Percentiles rank a stretch among this genome's conserved stretches.
phyloP scores from a whole-genome alignment of 2,888 invertebrate species.

The Carcina quercana region DNA sequence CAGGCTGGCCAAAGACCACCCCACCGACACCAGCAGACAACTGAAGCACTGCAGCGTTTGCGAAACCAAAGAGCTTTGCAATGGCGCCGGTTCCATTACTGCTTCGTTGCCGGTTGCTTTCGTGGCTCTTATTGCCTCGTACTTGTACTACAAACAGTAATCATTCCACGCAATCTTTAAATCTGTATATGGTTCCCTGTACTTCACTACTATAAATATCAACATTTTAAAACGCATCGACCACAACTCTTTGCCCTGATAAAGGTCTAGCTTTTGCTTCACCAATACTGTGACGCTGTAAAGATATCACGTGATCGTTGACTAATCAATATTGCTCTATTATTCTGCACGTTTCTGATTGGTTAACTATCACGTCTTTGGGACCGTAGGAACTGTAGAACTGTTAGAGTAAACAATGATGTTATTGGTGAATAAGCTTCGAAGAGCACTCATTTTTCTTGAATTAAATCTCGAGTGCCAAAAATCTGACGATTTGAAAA shows the following conservation, averaged over 20 bases:
- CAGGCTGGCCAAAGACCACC: conserved; percentile 19
- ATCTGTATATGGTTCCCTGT: no score
- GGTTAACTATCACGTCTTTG: no score
- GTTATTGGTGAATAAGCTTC: conserved; percentile 5
- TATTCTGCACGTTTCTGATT: conserved; percentile 1
- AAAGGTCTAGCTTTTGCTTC: no score
- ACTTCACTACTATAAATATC: no score
- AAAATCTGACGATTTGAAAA: conserved; percentile 2
- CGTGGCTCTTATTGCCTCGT: conserved; percentile 42
- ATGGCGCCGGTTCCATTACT: conserved; percentile 49
- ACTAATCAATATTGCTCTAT: neutral
- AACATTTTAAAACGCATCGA: no score
- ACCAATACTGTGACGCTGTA: no score
- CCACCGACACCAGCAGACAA: conserved; percentile 24
- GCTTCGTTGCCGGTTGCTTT: conserved; percentile 49
- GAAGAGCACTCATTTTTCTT: conserved; percentile 1
- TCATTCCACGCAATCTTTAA: neutral
- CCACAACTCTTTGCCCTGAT: no score
- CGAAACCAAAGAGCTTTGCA: conserved; percentile 65
- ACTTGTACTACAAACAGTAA: conserved; percentile 54
- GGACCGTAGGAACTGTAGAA: no score
- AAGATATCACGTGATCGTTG: neutral
- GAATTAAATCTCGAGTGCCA: conserved; percentile 2
- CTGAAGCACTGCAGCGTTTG: conserved; percentile 60
- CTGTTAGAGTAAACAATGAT: conserved; percentile 8